phyloP scores from a whole-genome alignment of 2,797 vertebrate genomes.

The Ptychobarbus kaznakovi region DNA sequence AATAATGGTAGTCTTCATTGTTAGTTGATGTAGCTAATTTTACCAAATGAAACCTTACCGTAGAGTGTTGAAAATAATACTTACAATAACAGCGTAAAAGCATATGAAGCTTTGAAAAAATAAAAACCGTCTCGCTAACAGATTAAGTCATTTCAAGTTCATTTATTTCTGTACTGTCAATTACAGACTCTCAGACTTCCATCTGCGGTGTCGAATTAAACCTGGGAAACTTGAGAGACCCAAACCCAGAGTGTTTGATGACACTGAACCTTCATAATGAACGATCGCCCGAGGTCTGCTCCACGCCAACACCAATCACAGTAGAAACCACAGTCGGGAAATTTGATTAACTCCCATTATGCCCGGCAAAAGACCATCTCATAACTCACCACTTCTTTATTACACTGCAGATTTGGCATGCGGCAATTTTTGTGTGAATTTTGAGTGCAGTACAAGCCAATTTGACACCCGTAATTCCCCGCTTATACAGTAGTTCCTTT shows the following conservation, averaged over 20 bases:
- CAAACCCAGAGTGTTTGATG: constrained; percentile 25
- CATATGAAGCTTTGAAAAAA: neutral
- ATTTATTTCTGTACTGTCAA: constrained; percentile 14
- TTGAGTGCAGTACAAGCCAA: neutral
- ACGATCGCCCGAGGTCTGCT: constrained; percentile 17
- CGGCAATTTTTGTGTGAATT: neutral
- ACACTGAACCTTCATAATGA: constrained; percentile 41
- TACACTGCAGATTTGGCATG: constrained; percentile 26
- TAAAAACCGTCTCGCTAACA: neutral
- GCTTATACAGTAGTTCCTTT: neutral
- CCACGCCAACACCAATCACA: constrained; percentile 32
- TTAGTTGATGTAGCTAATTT: neutral
- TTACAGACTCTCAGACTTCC: constrained; percentile 5
- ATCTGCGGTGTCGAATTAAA: constrained; percentile 23
- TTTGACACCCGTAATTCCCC: neutral
- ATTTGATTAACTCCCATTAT: constrained; percentile 41
- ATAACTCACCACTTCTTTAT: constrained; percentile 37
- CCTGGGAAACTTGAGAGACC: constrained; percentile 38
- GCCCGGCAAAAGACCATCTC: constrained; percentile 19
- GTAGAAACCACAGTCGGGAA: constrained; percentile 23
- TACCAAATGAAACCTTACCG: neutral
- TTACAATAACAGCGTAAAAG: neutral
- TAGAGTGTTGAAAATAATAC: neutral
- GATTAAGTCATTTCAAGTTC: constrained; percentile 15
- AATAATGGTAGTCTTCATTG: neutral